These are phyloP conservation scores for Isaurus tuberculatus DNA, from an alignment of 92 coral and sea anemone species.

Conservation along the genomic window DNA sequence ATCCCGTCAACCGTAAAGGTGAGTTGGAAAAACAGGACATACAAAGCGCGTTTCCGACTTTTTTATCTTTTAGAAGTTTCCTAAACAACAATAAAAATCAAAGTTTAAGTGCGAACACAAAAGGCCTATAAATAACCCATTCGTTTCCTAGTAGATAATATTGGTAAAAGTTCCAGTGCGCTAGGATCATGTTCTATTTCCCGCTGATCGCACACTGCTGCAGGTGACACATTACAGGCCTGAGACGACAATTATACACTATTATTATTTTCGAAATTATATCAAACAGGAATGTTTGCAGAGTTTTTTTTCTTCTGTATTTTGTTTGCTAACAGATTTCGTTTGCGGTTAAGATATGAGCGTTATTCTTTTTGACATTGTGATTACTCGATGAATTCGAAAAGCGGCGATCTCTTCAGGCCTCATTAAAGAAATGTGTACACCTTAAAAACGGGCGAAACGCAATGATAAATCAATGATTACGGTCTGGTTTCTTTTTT, in stretches of 20 bases:
- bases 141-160: not conserved
- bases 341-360: conserved; percentile 25
- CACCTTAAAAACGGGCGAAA: not conserved
- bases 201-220: conserved; percentile 37
- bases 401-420: not conserved
- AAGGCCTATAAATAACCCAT: not conserved
- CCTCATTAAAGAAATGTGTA: not conserved
- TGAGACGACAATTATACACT: conserved; percentile 13
- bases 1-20: conserved; percentile 35
- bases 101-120: not conserved
- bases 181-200: conserved; percentile 7
- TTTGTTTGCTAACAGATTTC: conserved; percentile 44
- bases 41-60: not conserved
- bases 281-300: conserved; percentile 47
- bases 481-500: not conserved
- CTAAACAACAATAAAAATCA: not conserved
- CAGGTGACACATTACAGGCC: conserved; percentile 31
- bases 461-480: not conserved
- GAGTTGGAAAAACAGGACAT: conserved; percentile 3
- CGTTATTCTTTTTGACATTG: conserved; percentile 20
- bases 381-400: not conserved
- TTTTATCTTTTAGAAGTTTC: not conserved
- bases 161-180: not conserved
- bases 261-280: conserved; percentile 15
- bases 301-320: conserved; percentile 38